These are phyloP conservation scores for Nycticebus coucang DNA, from an alignment of 2,113 vertebrate species.

Conservation along the genomic window DNA sequence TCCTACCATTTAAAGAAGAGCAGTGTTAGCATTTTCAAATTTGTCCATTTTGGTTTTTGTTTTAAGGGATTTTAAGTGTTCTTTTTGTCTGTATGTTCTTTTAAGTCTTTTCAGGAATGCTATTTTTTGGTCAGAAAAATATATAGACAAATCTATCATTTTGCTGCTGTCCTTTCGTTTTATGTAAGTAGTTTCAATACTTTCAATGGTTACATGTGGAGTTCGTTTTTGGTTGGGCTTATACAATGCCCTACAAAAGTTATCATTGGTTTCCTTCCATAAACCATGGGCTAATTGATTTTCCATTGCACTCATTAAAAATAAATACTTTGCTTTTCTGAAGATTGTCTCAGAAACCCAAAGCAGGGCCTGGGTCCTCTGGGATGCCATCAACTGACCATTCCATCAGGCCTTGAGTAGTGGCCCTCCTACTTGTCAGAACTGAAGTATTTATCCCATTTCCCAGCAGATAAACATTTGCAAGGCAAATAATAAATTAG, in stretches of 20 bases:
- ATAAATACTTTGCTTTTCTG: slow-evolving; percentile 86
- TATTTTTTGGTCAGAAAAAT: slow-evolving; percentile 36
- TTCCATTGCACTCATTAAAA: slow-evolving; percentile 87
- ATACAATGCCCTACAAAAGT: slow-evolving; percentile 76
- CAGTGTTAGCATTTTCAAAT: neutral
- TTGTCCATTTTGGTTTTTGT: neutral
- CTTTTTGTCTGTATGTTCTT: neutral
- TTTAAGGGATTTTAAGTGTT: slow-evolving; percentile 31
- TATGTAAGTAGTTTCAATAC: slow-evolving; percentile 42
- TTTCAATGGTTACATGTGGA: slow-evolving; percentile 53
- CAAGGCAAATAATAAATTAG: slow-evolving; percentile 89
- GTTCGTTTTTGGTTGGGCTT: slow-evolving; percentile 71
- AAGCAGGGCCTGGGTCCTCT: slow-evolving; percentile 76
- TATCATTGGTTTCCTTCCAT: slow-evolving; percentile 83
- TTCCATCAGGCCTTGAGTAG: slow-evolving; percentile 79
- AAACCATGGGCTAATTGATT: slow-evolving; percentile 85
- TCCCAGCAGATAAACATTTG: slow-evolving; percentile 88
- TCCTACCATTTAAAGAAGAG: neutral
- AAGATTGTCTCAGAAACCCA: slow-evolving; percentile 83
- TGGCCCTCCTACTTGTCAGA: slow-evolving; percentile 83
- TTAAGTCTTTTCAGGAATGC: neutral
- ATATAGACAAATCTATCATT: neutral
- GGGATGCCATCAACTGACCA: slow-evolving; percentile 86
- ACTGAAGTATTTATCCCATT: slow-evolving; percentile 82
- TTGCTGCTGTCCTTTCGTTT: slow-evolving; percentile 39